Percentiles rank a stretch among this genome's conserved stretches.
Conservation (phyloP, 2,113 vertebrate species). For the Zingel zingel region DNA sequence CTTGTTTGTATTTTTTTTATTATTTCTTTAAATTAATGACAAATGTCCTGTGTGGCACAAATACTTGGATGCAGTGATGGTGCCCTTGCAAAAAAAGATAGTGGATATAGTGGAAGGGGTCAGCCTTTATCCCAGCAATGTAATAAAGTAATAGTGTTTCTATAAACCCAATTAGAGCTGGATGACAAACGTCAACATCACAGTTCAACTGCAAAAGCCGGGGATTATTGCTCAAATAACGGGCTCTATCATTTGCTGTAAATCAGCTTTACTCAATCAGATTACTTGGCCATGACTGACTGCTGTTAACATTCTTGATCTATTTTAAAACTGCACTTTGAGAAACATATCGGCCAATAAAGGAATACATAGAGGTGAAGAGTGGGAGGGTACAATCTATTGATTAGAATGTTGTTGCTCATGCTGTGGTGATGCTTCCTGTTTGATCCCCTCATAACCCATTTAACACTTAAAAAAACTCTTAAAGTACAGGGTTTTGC, state of each 20-base stretch:
- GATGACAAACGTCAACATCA: not conserved
- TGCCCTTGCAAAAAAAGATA: too few relatives aligned
- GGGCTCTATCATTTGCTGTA: not conserved
- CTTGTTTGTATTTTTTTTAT: too few relatives aligned
- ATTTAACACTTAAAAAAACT: constrained; percentile 38
- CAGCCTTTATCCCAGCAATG: too few relatives aligned
- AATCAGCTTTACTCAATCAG: constrained; percentile 19
- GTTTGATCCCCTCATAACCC: constrained; percentile 46
- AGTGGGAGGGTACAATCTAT: constrained; percentile 56
- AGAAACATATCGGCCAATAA: constrained; percentile 12
- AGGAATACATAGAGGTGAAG: constrained; percentile 30
- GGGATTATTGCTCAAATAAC: not conserved
- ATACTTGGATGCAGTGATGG: too few relatives aligned
- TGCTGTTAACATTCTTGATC: constrained; percentile 15
- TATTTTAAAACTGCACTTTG: constrained; percentile 42
- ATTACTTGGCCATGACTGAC: constrained; percentile 8
- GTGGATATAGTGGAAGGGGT: too few relatives aligned
- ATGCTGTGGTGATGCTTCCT: constrained; percentile 22
- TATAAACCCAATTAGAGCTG: not conserved
- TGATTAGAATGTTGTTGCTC: constrained; percentile 40
- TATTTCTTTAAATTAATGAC: too few relatives aligned
- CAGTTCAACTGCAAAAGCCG: not conserved
- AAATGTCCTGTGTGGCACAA: too few relatives aligned
- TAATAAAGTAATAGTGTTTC: too few relatives aligned
- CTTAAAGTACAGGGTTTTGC: not conserved